A percentile compares a stretch with the other conserved stretches of the same genome.
These are phyloP conservation scores for Passer domesticus DNA, from an alignment of 2,113 vertebrate species.

Conservation along the genomic window DNA sequence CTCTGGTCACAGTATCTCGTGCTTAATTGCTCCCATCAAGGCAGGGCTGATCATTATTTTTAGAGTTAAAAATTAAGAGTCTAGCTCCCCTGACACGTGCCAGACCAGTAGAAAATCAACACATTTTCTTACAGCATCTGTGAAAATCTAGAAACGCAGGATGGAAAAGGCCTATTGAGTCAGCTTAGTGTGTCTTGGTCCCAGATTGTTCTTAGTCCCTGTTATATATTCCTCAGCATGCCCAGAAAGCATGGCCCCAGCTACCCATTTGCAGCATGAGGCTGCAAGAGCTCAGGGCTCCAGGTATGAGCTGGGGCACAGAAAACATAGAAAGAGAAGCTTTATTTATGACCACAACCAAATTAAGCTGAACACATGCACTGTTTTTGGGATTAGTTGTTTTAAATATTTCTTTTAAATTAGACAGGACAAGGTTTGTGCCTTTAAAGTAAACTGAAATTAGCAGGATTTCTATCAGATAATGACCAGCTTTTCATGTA, in stretches of 20 bases:
- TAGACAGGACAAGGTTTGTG: not conserved
- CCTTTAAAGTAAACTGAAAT: not conserved
- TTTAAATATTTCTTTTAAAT: not conserved
- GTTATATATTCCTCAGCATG: not conserved
- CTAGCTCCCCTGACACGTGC: fast-evolving
- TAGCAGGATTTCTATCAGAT: not conserved
- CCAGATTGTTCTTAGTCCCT: not conserved
- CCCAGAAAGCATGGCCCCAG: not conserved
- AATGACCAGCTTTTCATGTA: not conserved
- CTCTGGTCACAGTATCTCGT: not conserved
- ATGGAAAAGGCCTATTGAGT: not conserved
- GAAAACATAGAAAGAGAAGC: not conserved
- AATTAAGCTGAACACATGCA: not conserved
- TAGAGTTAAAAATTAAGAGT: not conserved
- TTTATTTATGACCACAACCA: not conserved
- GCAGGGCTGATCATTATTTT: not conserved
- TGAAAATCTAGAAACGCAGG: not conserved
- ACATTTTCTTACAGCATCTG: not conserved
- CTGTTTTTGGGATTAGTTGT: not conserved
- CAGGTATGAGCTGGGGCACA: not conserved
- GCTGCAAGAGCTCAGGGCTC: not conserved
- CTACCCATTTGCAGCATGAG: not conserved
- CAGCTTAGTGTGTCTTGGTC: not conserved
- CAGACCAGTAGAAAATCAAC: not conserved
- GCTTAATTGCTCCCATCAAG: not conserved